Conservation (phyloP, 2,113 vertebrate genomes). For the Myiopsitta monachus region DNA sequence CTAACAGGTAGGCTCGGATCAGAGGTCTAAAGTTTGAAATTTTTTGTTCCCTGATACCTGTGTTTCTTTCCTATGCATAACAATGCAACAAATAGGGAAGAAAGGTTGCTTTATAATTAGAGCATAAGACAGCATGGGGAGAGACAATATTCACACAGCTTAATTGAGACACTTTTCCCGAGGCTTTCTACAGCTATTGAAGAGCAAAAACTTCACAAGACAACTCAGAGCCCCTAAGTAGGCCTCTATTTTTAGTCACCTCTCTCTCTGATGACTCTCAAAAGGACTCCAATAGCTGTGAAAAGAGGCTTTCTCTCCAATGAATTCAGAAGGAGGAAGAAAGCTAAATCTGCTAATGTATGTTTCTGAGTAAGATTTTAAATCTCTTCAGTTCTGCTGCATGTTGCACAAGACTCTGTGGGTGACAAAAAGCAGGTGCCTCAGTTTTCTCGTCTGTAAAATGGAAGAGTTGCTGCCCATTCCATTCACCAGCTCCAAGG, state of each 20-base stretch:
- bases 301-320: not conserved
- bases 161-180: not conserved
- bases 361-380: not conserved
- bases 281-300: not conserved
- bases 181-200: not conserved
- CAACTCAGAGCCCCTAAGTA: not conserved
- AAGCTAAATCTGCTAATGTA: not conserved
- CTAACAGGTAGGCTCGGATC: not conserved
- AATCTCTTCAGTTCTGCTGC: not conserved
- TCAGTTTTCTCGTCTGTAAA: not conserved
- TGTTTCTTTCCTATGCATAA: not conserved
- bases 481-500: not conserved
- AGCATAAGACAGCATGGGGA: not conserved
- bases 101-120: conserved; percentile 1
- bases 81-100: not conserved
- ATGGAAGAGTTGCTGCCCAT: not conserved
- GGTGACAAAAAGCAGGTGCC: not conserved
- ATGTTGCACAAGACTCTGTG: not conserved
- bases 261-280: not conserved
- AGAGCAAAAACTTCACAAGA: not conserved
- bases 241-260: not conserved
- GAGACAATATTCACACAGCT: not conserved
- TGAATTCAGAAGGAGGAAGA: not conserved
- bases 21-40: not conserved
- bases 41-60: not conserved